A percentile compares a stretch with the other conserved stretches of the same genome.
These are phyloP conservation scores for Strix uralensis DNA, from an alignment of 2,113 vertebrate species.

Conservation along the genomic window DNA sequence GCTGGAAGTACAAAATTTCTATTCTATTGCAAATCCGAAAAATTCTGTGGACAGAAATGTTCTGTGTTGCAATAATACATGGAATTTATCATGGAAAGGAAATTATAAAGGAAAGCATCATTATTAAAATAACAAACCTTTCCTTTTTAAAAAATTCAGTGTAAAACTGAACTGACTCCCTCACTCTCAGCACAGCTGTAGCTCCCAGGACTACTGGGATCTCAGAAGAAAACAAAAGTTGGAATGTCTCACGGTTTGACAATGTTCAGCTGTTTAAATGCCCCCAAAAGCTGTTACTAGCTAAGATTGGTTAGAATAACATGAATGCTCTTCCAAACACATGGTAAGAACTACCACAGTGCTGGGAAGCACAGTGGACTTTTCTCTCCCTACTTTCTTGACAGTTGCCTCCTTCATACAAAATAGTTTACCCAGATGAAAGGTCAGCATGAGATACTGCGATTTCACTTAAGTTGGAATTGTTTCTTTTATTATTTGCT, in stretches of 20 bases:
- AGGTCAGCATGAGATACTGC: neutral
- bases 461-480: neutral
- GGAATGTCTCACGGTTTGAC: neutral
- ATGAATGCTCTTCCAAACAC: neutral
- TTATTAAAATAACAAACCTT: neutral
- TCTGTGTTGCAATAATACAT: neutral
- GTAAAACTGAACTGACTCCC: neutral
- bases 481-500: neutral
- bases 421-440: neutral
- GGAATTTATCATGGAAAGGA: neutral
- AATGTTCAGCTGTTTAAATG: slow-evolving; percentile 1
- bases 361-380: neutral
- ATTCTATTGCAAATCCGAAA: neutral
- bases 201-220: neutral
- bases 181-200: neutral
- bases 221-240: slow-evolving; percentile 10
- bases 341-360: neutral
- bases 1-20: neutral
- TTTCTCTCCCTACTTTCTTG: neutral
- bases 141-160: neutral
- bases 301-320: neutral
- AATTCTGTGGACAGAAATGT: neutral
- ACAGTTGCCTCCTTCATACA: neutral
- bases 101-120: neutral
- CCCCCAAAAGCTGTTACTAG: neutral